Evolutionary conservation across 2,797 vertebrate species (phyloP).

Genomic region (Rhabdomys pumilio): DNA sequence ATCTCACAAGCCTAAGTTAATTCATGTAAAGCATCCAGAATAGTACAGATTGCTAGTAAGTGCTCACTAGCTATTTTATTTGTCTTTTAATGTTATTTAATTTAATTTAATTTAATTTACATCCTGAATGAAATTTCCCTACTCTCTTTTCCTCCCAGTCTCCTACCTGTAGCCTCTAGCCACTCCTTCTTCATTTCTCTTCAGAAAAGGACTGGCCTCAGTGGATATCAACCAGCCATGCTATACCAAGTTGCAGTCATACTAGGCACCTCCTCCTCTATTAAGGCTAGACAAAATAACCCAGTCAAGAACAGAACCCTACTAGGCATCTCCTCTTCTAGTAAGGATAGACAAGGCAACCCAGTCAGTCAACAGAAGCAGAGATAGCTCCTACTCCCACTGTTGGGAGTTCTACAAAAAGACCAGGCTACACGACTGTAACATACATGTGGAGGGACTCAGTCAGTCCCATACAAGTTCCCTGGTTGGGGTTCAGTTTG

Average conservation of each 20-base stretch:
- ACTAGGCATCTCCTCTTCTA: no score
- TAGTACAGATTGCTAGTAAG: not conserved
- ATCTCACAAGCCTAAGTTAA: not conserved
- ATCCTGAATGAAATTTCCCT: not conserved
- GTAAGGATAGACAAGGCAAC: not conserved
- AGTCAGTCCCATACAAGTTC: not conserved
- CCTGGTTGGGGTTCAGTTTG: not conserved
- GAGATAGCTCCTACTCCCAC: not conserved
- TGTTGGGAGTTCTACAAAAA: not conserved
- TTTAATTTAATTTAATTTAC: not conserved
- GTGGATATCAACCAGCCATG: not conserved
- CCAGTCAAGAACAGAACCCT: no score
- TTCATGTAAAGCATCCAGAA: not conserved
- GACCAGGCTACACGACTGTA: not conserved
- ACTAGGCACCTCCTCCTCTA: not conserved
- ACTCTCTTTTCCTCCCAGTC: not conserved
- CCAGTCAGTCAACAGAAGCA: not conserved
- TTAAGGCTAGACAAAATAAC: not conserved
- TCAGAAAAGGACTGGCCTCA: not conserved
- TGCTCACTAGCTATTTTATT: not conserved
- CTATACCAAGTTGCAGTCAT: not conserved
- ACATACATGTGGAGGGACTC: not conserved
- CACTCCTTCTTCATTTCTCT: not conserved
- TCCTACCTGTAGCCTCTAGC: rapidly evolving
- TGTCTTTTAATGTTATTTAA: not conserved